Evolutionary conservation across 1,140 invertebrate genomes (phyloP), one percentile per base, ranked within the genome.

Genomic region (Proctacanthus coquilletti): DNA sequence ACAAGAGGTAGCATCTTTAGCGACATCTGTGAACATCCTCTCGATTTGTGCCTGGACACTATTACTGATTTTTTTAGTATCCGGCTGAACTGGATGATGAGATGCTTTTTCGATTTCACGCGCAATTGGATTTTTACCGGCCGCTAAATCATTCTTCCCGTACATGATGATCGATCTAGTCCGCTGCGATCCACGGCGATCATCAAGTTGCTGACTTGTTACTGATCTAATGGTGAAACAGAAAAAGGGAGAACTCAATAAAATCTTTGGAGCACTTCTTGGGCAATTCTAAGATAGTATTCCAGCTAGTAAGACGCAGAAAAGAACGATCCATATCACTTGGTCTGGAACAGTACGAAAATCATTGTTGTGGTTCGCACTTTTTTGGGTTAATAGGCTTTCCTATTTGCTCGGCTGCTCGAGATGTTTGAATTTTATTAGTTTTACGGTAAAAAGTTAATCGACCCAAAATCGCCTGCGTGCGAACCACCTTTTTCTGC

Each of bases 31-130:
- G 51, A 88, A 86, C 71, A 88, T 82, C 46, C 78, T 75, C 53
- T 86, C 82, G 49, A 88, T 87, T 41, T 78, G 72, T 8, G 79
- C 80, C 54, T 88, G 83, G 4, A 86, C 82, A 13, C 74, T 78
- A 47, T 83, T 83, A 48, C 77, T 74, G 15, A 70, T 68, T 33
- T 49, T 46, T 39, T 53, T 44, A 32, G 53, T 53, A 42, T 59
- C 53, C 35, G 52, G 51, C 42, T 56, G 52, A 27, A 52, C 47
- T 11, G 48, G 46, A 19, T 56, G 47, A 25, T 38, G 41, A 21
- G n/a, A 18, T 4, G 13, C 17, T 18, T 29, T 35, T 10, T 44
- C 40, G 15, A 5, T 21, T 19, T 35, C 18, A 21, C 21, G 13
- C 10, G 34, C n/a, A 13, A 9, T 19, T 6, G 6, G 3, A 11